These are phyloP conservation scores for Contarinia nasturtii DNA, from an alignment of 1,140 invertebrate species.

Conservation along the genomic window DNA sequence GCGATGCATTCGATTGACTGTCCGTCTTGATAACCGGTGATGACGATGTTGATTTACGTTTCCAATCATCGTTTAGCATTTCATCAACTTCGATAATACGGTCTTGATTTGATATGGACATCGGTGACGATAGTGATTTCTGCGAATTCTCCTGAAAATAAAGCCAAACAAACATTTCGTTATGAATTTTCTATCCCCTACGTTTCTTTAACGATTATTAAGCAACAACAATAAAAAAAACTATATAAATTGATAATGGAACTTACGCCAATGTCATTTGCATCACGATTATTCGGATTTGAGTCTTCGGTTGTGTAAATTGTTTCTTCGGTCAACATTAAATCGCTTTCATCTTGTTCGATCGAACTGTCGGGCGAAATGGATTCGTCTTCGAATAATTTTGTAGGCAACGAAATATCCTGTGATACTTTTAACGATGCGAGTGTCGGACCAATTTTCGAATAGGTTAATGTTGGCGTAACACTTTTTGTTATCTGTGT, in stretches of 20 bases:
- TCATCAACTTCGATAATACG: not conserved
- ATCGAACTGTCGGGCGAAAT: slow-evolving; percentile 33
- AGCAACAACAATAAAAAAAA: too few species aligned
- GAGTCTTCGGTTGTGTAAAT: not conserved
- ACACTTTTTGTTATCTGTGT: slow-evolving; percentile 16
- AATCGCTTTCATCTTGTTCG: slow-evolving; percentile 25
- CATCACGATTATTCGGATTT: not conserved
- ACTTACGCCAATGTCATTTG: too few species aligned
- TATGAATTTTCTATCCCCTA: too few species aligned
- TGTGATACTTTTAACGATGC: slow-evolving; percentile 32
- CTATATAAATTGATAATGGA: too few species aligned
- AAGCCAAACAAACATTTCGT: too few species aligned
- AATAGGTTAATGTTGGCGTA: slow-evolving; percentile 6
- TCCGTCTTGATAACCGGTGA: not conserved
- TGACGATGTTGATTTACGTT: not conserved
- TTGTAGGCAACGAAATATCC: slow-evolving; percentile 32
- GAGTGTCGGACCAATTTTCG: slow-evolving; percentile 16
- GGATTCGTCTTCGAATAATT: slow-evolving; percentile 39
- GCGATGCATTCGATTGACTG: not conserved
- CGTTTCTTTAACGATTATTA: too few species aligned
- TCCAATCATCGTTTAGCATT: not conserved
- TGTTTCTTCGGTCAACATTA: slow-evolving; percentile 1
- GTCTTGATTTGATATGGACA: not conserved
- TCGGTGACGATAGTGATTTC: not conserved
- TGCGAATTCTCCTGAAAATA: not conserved